Base-by-base conservation (phyloP, 2,888 invertebrate genomes). In the Chloroclystis v-ata region DNA sequence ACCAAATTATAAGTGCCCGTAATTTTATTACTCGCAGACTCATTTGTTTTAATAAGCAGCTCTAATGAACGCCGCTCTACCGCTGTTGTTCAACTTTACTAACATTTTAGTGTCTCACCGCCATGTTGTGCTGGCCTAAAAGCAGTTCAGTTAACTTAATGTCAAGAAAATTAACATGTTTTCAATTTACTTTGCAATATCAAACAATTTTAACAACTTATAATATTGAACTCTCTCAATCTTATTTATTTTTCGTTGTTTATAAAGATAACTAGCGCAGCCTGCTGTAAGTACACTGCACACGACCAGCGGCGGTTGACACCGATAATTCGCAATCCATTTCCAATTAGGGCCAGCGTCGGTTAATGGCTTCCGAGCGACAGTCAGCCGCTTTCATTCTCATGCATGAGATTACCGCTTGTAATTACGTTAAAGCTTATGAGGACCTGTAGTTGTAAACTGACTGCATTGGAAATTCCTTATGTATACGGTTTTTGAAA, bases 301-400 rank as follows among this genome's bases (percentile, higher is more conserved):
- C 20, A 4, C 20, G 20, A 11, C 10, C n/a, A 2, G 10, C 20
- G 26, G 33, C 44, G 28, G 38, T 42, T 32, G 41, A 39, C 47
- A 9, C 46, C 11, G 37, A 26, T 44, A 32, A 49, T 44, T 37
- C 47, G 47, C 53, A 45, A 44, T 49, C 49, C 47, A 41, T 49
- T 44, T 40, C 49, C 49, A 47, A 53, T 53, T 47, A 49, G 44
- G 49, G 49, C 43, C 49, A 49, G 43, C 40, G 48, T 37, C 16
- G 30, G 46, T 43, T 47, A 52, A 47, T 37, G 47, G 47, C 41
- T 53, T 42, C 52, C 26, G 12, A 4, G 14, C n/a, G 12, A 46
- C 38, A 39, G 16, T 16, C 30, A 26, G 11, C 14, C 8, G 11
- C 20, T 5, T 20, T 20, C 5, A 20, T 20, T 20, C 20, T 20